Evolutionary conservation across 2,113 vertebrate genomes (phyloP).

Genomic region (Heloderma charlesbogerti): DNA sequence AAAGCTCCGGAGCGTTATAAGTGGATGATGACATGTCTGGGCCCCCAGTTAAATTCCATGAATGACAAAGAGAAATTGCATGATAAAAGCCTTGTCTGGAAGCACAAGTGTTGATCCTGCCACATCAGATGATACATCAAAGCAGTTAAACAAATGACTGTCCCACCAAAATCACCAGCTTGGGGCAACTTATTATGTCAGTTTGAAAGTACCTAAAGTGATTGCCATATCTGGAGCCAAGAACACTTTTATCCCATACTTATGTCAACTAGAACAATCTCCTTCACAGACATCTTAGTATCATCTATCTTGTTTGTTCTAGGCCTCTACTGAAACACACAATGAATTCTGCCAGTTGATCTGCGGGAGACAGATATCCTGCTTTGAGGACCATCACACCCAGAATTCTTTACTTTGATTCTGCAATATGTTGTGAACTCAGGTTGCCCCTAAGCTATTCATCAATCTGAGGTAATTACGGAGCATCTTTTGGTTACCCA

Average conservation of each 20-base stretch:
- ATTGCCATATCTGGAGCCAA: neutral
- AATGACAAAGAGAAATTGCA: too few relatives aligned
- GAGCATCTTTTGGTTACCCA: neutral
- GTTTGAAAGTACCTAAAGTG: neutral
- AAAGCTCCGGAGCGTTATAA: too few relatives aligned
- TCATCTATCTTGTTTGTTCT: neutral
- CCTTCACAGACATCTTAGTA: too few relatives aligned
- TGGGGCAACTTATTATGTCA: neutral
- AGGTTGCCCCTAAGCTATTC: neutral
- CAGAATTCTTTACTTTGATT: neutral
- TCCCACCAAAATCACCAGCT: neutral
- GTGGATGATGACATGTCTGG: too few relatives aligned
- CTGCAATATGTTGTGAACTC: neutral
- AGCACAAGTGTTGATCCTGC: neutral
- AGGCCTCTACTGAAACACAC: neutral
- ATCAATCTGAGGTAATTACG: neutral
- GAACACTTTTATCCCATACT: neutral
- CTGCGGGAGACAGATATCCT: neutral
- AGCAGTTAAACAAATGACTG: neutral
- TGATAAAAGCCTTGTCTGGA: too few relatives aligned
- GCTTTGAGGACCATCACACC: neutral
- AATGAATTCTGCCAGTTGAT: neutral
- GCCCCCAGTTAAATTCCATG: too few relatives aligned
- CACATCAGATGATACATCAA: neutral
- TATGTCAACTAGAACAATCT: neutral